phyloP scores from a whole-genome alignment of 2,113 vertebrate genomes.

The Scolopax mira region DNA sequence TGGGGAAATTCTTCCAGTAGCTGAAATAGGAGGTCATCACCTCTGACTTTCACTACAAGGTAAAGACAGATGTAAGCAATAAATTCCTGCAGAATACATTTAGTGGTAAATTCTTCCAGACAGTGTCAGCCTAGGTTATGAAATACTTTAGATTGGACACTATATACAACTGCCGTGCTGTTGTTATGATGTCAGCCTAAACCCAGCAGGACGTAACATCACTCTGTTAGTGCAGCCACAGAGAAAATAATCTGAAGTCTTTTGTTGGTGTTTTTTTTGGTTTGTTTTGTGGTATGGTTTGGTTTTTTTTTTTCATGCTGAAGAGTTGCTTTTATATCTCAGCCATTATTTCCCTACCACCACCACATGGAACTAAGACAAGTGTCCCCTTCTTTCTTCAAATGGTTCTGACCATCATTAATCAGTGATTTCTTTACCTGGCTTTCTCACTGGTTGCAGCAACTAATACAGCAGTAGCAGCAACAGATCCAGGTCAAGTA shows the following conservation, averaged over 20 bases:
- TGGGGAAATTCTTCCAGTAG: conserved; percentile 88
- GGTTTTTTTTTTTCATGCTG: neutral
- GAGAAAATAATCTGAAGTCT: neutral
- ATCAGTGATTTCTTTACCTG: neutral
- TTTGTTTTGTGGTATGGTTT: neutral
- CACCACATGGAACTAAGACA: neutral
- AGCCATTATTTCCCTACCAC: neutral
- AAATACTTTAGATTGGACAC: neutral
- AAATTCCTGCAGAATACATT: neutral
- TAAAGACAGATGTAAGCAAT: conserved; percentile 8
- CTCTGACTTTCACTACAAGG: conserved; percentile 82
- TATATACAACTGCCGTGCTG: neutral
- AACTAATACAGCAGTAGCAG: neutral
- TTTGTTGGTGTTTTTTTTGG: neutral
- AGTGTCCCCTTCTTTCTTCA: neutral
- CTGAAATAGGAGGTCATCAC: conserved; percentile 82
- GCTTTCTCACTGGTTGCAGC: neutral
- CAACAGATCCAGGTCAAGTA: neutral
- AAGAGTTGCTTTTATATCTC: neutral
- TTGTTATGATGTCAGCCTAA: neutral
- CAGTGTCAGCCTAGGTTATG: neutral
- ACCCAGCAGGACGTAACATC: neutral
- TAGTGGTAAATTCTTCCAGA: neutral
- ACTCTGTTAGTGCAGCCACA: neutral
- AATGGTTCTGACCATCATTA: neutral